Base-by-base conservation (phyloP, 2,797 vertebrate genomes). In the Dermochelys coriacea region DNA sequence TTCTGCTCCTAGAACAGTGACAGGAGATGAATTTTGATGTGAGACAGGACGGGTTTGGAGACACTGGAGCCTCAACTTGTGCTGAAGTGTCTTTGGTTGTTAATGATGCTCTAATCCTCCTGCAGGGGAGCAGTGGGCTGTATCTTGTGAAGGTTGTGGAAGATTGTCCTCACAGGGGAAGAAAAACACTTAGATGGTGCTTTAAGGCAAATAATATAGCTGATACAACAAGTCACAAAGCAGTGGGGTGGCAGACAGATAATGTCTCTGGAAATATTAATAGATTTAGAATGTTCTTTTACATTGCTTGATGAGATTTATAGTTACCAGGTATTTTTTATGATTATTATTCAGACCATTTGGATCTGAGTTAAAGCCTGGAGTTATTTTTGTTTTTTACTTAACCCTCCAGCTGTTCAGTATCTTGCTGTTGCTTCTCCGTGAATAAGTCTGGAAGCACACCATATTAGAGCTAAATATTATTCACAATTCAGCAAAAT, bases 1-100 rank as follows among this genome's bases (percentile, higher is more conserved):
- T 98, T 98, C 98, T 98, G 98, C 97, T 98, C 95, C 96, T 97
- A 97, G 97, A 97, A 96, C 95, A 97, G 97, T 98, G 98, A 98
- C 98, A 98, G 98, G 98, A 98, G 98, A 98, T 98, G 98, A 98
- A 98, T 99, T 98, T 98, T 98, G 97, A 98, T 98, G 97, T 98
- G 97, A 98, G 98, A 97, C 97, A 98, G 98, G 97, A 98, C 97
- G 98, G 98, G 96, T 96, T 98, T 97, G 98, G 98, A 98, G 98
- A 98, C 86, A 92, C 97, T 95, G 97, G 97, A 98, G 98, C 97
- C 96, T 97, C 96, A 94, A 97, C 98, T 98, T 97, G 97, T 97
- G 98, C 98, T 98, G 96, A 98, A 98, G 98, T 98, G 98, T 98
- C 98, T 98, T 96, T 96, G 87, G 93, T 98, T 98, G 98, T 98